phyloP scores from a whole-genome alignment of 2,888 invertebrate species.

The Urechis unicinctus region DNA sequence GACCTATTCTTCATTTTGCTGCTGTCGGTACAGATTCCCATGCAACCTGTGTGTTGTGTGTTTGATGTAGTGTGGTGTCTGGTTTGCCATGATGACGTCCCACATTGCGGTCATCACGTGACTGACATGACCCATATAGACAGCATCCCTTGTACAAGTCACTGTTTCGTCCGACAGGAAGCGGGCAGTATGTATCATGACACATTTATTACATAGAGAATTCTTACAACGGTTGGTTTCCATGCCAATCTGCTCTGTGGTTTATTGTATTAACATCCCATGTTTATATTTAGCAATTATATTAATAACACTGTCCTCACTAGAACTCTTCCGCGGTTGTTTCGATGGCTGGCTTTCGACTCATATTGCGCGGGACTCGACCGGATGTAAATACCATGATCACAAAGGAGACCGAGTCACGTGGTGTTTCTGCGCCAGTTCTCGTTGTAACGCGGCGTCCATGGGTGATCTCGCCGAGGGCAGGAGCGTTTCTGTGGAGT shows the following conservation, averaged over 20 bases:
- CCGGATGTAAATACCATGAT: slow-evolving; percentile 2
- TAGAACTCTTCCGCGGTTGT: background rate
- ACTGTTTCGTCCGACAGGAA: background rate
- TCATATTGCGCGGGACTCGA: background rate
- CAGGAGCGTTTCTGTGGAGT: background rate
- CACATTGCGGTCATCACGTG: background rate
- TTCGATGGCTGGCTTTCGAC: background rate
- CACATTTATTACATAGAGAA: too few relatives aligned
- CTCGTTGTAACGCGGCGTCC: slow-evolving; percentile 7
- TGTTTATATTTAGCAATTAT: background rate
- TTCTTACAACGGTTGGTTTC: too few relatives aligned
- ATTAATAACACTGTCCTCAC: background rate
- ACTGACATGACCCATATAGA: background rate
- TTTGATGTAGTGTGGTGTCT: too few relatives aligned
- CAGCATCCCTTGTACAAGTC: background rate
- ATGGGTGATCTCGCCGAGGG: background rate
- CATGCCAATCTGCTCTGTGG: too few relatives aligned
- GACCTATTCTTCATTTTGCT: too few relatives aligned
- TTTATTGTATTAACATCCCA: too few relatives aligned
- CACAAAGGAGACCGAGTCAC: slow-evolving; percentile 9
- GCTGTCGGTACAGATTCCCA: too few relatives aligned
- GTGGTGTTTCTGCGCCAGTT: slow-evolving; percentile 13
- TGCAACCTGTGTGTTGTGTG: too few relatives aligned
- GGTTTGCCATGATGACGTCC: background rate
- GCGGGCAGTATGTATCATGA: background rate